These are phyloP conservation scores for Ptilorrhoa leucosticta DNA, from an alignment of 2,113 vertebrate genomes.

Conservation along the genomic window DNA sequence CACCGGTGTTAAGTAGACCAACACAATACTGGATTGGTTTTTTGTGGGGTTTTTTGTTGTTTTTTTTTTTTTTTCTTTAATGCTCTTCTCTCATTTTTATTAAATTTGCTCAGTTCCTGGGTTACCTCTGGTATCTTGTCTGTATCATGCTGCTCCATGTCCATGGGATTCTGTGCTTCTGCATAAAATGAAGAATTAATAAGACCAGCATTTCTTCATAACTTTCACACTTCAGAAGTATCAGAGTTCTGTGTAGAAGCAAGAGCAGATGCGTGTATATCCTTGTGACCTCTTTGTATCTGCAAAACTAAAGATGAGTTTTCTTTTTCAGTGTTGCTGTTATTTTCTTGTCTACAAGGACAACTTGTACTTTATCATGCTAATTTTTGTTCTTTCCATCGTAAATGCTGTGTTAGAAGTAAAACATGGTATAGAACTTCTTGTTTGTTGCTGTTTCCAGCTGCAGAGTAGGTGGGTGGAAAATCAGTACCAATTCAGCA, in stretches of 20 bases:
- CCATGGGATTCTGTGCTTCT: neutral
- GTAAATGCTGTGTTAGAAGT: neutral
- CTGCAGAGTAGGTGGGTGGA: neutral
- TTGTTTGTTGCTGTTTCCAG: neutral
- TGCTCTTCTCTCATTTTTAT: neutral
- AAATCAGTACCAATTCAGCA: neutral
- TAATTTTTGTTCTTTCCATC: neutral
- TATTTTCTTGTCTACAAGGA: neutral
- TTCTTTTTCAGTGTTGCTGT: neutral
- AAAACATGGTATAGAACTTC: neutral
- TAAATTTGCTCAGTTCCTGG: neutral
- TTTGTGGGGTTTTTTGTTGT: no score
- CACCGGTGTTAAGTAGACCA: no score
- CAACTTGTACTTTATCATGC: neutral
- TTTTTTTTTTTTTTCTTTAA: no score
- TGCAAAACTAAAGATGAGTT: neutral
- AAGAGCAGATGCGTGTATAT: neutral
- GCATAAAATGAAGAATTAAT: neutral
- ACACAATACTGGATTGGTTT: no score
- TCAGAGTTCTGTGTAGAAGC: neutral
- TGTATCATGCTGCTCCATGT: accelerated
- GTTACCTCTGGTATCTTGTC: neutral
- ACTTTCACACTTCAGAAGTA: neutral
- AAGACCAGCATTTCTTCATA: neutral
- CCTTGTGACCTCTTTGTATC: neutral